These are phyloP conservation scores for Drosophila maculinotata DNA, from an alignment of 2,888 invertebrate species.

Conservation along the genomic window DNA sequence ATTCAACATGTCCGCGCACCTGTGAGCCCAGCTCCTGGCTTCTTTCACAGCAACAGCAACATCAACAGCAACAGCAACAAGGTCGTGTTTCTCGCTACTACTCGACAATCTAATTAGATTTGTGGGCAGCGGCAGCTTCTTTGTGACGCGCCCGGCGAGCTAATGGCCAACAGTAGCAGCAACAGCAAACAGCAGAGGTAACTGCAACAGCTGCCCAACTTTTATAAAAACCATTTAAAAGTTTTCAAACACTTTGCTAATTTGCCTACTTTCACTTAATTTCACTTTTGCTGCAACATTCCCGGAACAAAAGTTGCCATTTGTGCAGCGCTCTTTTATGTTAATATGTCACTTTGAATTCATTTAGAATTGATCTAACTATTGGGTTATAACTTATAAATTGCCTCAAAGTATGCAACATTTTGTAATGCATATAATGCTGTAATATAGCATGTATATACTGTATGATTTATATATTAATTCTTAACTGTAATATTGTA, in stretches of 20 bases:
- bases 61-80: not conserved
- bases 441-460: too few species aligned
- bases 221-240: conserved; percentile 54
- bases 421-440: too few species aligned
- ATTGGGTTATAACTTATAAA: not conserved
- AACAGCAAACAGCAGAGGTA: conserved; percentile 4
- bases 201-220: conserved; percentile 23
- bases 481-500: too few species aligned
- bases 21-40: conserved; percentile 22
- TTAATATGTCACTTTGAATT: not conserved
- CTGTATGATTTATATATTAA: too few species aligned
- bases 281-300: not conserved
- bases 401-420: not conserved
- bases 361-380: too few species aligned
- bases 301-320: not conserved
- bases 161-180: conserved; percentile 36
- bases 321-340: not conserved
- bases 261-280: conserved; percentile 29
- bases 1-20: conserved; percentile 17
- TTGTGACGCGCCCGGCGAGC: conserved; percentile 38
- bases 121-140: conserved; percentile 43
- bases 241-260: conserved; percentile 56
- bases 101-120: conserved; percentile 43
- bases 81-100: not conserved
- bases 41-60: conserved; percentile 4